These are phyloP conservation scores for Bombus soroeensis DNA, from an alignment of 1,140 invertebrate genomes.

Conservation along the genomic window DNA sequence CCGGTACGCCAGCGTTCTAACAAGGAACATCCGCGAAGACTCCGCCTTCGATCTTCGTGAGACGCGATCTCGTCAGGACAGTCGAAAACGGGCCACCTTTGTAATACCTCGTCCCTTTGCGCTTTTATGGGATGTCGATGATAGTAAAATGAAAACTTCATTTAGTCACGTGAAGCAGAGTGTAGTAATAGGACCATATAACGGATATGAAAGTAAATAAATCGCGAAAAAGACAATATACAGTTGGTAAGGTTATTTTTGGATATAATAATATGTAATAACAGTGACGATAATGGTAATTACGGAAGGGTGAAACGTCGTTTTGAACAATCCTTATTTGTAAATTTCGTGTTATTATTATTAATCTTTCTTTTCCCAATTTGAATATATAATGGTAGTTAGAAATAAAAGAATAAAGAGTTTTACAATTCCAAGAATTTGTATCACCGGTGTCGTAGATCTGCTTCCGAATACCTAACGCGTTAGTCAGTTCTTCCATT, in stretches of 20 bases:
- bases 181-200: background rate
- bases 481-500: background rate
- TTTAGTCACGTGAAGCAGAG: background rate
- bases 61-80: constrained; percentile 8
- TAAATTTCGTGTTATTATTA: background rate
- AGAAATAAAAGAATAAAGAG: background rate
- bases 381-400: background rate
- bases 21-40: constrained; percentile 38
- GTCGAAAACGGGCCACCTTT: background rate
- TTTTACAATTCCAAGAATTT: background rate
- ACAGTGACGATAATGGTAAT: too few species aligned
- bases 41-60: constrained; percentile 37
- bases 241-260: background rate
- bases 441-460: background rate
- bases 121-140: background rate
- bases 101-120: background rate
- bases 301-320: too few species aligned
- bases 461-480: background rate
- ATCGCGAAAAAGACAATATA: background rate
- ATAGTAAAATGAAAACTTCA: background rate
- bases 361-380: background rate
- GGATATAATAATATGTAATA: too few species aligned
- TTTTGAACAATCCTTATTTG: background rate
- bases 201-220: background rate
- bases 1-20: constrained; percentile 42